These are phyloP conservation scores for Oreochromis niloticus DNA, from an alignment of 2,113 vertebrate species.

Conservation along the genomic window DNA sequence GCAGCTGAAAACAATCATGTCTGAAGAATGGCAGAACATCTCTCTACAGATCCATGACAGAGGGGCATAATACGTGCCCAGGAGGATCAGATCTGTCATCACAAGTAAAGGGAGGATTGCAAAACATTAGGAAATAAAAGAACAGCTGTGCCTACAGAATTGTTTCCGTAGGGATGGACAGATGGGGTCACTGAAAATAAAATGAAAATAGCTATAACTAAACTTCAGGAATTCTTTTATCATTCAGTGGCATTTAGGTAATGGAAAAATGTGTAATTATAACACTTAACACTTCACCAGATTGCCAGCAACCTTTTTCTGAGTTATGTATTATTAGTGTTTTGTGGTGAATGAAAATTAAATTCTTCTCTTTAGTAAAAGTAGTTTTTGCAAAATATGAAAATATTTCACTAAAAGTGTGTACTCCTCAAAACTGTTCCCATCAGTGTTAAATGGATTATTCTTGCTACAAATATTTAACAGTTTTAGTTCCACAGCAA, in stretches of 20 bases:
- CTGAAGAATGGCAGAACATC: not conserved
- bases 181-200: not conserved
- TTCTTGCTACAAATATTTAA: not conserved
- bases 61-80: not conserved
- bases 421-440: not conserved
- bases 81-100: not conserved
- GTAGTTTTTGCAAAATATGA: not conserved
- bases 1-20: not conserved
- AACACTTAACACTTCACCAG: not conserved
- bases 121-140: not conserved
- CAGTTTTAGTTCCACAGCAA: not conserved
- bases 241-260: not conserved
- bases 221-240: not conserved
- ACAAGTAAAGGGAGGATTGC: not conserved
- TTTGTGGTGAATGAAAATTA: not conserved
- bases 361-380: not conserved
- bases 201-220: not conserved
- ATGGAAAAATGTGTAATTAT: not conserved
- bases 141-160: not conserved
- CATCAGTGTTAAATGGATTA: not conserved
- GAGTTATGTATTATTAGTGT: not conserved
- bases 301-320: not conserved
- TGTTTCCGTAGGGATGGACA: not conserved
- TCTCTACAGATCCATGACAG: not conserved
- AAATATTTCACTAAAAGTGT: not conserved